Evolutionary conservation across 2,113 vertebrate genomes (phyloP), one percentile per base, ranked within the genome.

Genomic region (Todiramphus chloris): DNA sequence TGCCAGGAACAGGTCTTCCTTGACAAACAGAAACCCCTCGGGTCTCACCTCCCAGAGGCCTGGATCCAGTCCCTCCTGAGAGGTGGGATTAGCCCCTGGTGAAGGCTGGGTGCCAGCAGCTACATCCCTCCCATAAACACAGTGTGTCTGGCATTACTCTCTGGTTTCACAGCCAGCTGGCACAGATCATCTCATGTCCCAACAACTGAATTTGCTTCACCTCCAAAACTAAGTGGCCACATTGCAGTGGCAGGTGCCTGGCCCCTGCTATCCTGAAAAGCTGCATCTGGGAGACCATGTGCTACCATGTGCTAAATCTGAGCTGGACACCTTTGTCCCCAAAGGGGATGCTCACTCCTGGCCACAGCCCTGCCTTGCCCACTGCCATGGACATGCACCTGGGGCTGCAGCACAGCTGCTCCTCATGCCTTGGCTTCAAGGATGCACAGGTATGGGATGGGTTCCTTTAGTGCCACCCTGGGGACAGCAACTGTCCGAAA

Each of bases 381-480:
- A 0, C 58, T 58, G 77, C 48, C 2, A 0, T 3, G 33, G 43
- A 39, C 37, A 9, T 9, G 14, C 50, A 39, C 27, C 24, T 6
- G 5, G 41, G 9, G 56, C 43, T 73, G 51, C 2, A 4, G 27
- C 41, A 82, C 19, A 39, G 58, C 37, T 1, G 0, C 14, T 51
- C 27, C 33, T 82, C 5, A 2, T 50, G 53, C 28, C 64, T 41
- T 1, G 1, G 25, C 31, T 81, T 27, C n/a, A 37, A 77, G 16
- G 14, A 5, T 4, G 30, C 4, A 7, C 13, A 24, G 33, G 24
- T 13, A 15, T 1, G 0, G 33, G 1, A 1, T 0, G 1, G 31
- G 11, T 4, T 62, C 20, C 31, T 43, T 44, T 46, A 31, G 72
- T 3, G 2, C 56, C 4, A 4, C 13, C 5, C 10, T 1, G 0